Evolutionary conservation across 2,888 invertebrate genomes (phyloP).

Genomic region (Drosophila mercatorum): DNA sequence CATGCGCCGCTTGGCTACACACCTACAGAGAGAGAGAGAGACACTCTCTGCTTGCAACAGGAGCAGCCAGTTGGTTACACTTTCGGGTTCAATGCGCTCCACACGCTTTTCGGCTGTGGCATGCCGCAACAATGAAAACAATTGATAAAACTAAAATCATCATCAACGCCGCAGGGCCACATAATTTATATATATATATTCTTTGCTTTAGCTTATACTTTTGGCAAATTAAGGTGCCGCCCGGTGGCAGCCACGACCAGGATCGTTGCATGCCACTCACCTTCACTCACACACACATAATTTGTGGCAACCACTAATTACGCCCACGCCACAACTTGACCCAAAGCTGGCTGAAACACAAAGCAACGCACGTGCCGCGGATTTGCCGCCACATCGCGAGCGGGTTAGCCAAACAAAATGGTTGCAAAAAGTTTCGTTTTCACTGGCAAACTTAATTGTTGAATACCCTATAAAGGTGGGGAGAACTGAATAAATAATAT

Average conservation of each 20-base stretch:
- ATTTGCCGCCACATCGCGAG: constrained; percentile 31
- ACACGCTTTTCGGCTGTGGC: constrained; percentile 35
- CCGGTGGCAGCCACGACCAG: constrained; percentile 67
- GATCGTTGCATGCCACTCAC: constrained; percentile 16
- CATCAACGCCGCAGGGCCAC: constrained; percentile 35
- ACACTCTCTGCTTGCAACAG: constrained; percentile 39
- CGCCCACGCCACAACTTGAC: constrained; percentile 59
- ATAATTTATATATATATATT: constrained; percentile 1
- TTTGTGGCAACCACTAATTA: constrained; percentile 50
- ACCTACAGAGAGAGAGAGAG: constrained; percentile 6
- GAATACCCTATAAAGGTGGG: constrained; percentile 13
- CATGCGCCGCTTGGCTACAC: constrained; percentile 75
- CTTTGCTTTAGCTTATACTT: constrained; percentile 21
- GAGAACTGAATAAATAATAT: background rate
- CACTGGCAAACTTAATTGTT: background rate
- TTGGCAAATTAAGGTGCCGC: constrained; percentile 71
- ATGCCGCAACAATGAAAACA: constrained; percentile 56
- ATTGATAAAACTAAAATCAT: constrained; percentile 70
- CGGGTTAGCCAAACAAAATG: constrained; percentile 48
- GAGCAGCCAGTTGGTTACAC: constrained; percentile 60
- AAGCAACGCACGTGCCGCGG: constrained; percentile 53
- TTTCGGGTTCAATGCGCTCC: constrained; percentile 71
- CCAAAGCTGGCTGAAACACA: constrained; percentile 18
- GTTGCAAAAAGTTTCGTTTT: constrained; percentile 23
- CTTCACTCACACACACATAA: constrained; percentile 9